Base-by-base conservation (phyloP, 2,888 invertebrate genomes). In the Calliphora vomitoria region DNA sequence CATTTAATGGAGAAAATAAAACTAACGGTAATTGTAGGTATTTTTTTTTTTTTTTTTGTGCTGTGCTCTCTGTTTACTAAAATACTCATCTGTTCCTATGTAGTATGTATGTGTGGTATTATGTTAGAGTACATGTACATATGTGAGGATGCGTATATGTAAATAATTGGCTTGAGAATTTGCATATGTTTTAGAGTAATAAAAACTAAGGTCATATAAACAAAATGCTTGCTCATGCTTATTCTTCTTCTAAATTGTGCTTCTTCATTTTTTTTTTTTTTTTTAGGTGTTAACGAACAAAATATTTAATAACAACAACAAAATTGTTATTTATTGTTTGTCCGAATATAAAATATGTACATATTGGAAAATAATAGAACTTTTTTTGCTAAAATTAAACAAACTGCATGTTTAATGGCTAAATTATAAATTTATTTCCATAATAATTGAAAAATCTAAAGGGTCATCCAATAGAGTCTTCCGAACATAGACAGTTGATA, bases 181-280 rank as follows among this genome's bases (percentile, higher is more conserved):
- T 82, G 84, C 87, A 87, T 87, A 87, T 84, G 87, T 74, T 87
- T 66, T 47, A n/a, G 66, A 81, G 38, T 79, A 78, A 85, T 87
- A 87, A 87, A 84, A 85, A 25, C 53, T 82, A 87, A 87, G 84
- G 87, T 87, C 84, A 87, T 72, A 60, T 78, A 81, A 84, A 78
- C 87, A 84, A 78, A 66, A 66, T 60, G 41, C 66, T 66, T 76
- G 55, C 44, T 72, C 66, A 10, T 58, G 64, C 44, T 64, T 58
- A 2, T 31, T 66, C 25, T 72, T n/a, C 13, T 31, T 11, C 13
- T 11, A 31, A 15, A 60, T 55, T 20, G 10, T 58, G 13, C 0
- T 58, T 20, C 4, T 25, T 25, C 13, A 25, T n/a, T n/a, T n/a
- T n/a, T n/a, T 25, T 58, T 0, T 58, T 13, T 3, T 68, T 38